Evolutionary conservation across 2,797 vertebrate genomes (phyloP).

Genomic region (Zenarchopterus dispar): DNA sequence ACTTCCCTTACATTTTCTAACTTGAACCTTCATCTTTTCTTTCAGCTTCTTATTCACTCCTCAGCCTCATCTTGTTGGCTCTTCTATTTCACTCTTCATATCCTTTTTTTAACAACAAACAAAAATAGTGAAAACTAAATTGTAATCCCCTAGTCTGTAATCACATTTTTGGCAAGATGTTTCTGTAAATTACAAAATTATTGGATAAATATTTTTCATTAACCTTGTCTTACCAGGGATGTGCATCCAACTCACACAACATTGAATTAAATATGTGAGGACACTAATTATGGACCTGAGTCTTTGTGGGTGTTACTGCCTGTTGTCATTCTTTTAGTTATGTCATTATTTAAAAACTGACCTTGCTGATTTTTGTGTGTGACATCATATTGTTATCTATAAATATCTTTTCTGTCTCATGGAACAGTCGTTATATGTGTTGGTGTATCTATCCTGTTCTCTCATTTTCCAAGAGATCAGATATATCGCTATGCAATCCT

Average conservation of each 20-base stretch:
- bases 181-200: constrained; percentile 16
- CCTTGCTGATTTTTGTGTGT: too few relatives aligned
- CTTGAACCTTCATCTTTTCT: constrained; percentile 63
- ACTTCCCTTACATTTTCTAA: constrained; percentile 47
- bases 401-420: too few relatives aligned
- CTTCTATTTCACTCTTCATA: constrained; percentile 51
- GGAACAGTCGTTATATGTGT: too few relatives aligned
- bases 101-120: constrained; percentile 40
- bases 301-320: too few relatives aligned
- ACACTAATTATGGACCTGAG: too few relatives aligned
- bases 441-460: background rate
- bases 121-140: constrained; percentile 43
- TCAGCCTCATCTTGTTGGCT: constrained; percentile 40
- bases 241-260: background rate
- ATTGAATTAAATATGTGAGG: too few relatives aligned
- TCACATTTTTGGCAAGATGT: background rate
- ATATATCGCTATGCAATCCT: too few relatives aligned
- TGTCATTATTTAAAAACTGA: too few relatives aligned
- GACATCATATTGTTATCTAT: background rate
- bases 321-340: too few relatives aligned
- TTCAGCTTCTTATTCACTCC: constrained; percentile 43
- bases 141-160: constrained; percentile 25
- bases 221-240: background rate
- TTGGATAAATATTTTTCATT: background rate
- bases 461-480: background rate